Evolutionary conservation across 2,888 invertebrate species (phyloP).

Genomic region (Antheraea assamensis): DNA sequence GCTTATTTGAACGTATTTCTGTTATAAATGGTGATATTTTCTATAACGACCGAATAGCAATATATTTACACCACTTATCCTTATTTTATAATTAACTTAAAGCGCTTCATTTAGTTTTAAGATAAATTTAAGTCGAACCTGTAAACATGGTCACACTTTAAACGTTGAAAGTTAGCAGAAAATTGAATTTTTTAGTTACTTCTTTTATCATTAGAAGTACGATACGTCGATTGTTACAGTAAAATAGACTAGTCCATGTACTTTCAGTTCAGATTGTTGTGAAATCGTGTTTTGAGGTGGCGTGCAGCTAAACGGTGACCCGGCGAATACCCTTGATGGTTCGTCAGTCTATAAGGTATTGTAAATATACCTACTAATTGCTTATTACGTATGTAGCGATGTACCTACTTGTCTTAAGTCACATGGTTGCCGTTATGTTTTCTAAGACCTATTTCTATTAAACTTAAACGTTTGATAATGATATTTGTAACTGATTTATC

Average conservation of each 20-base stretch:
- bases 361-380: constrained; percentile 10
- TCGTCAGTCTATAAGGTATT: constrained; percentile 6
- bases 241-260: constrained; percentile 3
- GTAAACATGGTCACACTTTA: too few relatives aligned
- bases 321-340: constrained; percentile 20
- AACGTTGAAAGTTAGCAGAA: too few relatives aligned
- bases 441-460: not conserved
- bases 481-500: too few relatives aligned
- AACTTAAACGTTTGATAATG: not conserved
- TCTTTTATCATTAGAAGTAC: not conserved
- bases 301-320: constrained; percentile 29
- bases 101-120: too few relatives aligned
- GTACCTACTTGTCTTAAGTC: not conserved
- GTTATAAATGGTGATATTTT: too few relatives aligned
- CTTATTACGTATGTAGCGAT: constrained; percentile 10
- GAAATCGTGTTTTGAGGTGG: constrained; percentile 21
- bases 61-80: too few relatives aligned
- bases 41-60: too few relatives aligned
- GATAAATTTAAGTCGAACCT: too few relatives aligned
- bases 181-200: too few relatives aligned
- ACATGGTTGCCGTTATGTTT: not conserved
- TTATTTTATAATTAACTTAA: too few relatives aligned
- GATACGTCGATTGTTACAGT: not conserved
- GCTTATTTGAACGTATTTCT: too few relatives aligned
- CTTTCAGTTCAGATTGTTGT: constrained; percentile 6